Evolutionary conservation across 2,888 invertebrate genomes (phyloP).

Genomic region (Heliconius sara): DNA sequence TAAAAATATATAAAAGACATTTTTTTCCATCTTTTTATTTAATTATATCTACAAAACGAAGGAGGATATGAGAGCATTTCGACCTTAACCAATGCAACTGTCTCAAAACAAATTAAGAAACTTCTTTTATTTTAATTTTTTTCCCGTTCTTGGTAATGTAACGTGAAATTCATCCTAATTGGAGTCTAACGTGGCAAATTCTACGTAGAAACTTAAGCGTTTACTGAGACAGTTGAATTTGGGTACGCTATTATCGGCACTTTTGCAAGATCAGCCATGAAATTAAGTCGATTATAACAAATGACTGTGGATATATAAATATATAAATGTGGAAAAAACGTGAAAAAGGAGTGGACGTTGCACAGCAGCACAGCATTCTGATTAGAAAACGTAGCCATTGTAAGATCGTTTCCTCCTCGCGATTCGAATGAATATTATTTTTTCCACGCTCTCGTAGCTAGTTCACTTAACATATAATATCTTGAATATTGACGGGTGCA

Average conservation of each 20-base stretch:
- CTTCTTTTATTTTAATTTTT: slow-evolving; percentile 13
- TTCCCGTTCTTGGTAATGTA: slow-evolving; percentile 27
- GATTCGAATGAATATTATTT: too few relatives aligned
- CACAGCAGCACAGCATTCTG: neutral
- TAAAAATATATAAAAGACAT: too few relatives aligned
- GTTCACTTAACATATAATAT: neutral
- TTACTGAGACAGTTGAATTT: slow-evolving; percentile 45
- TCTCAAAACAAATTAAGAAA: slow-evolving; percentile 20
- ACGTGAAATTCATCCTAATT: slow-evolving; percentile 44
- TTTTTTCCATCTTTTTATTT: too few relatives aligned
- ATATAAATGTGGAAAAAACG: slow-evolving; percentile 7
- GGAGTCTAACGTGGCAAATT: slow-evolving; percentile 50
- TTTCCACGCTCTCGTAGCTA: neutral
- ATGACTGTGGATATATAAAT: slow-evolving; percentile 23
- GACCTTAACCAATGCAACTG: slow-evolving; percentile 11
- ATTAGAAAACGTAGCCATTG: too few relatives aligned
- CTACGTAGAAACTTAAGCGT: slow-evolving; percentile 41
- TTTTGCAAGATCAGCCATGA: slow-evolving; percentile 46
- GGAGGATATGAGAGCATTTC: neutral
- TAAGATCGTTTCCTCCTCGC: too few relatives aligned
- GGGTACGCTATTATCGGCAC: slow-evolving; percentile 41
- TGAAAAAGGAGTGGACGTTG: neutral
- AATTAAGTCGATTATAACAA: slow-evolving; percentile 46
- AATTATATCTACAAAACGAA: neutral
- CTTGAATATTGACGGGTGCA: neutral